Evolutionary conservation across 2,888 invertebrate genomes (phyloP), one percentile per base, ranked within the genome.

Genomic region (Phyto melanocephala): DNA sequence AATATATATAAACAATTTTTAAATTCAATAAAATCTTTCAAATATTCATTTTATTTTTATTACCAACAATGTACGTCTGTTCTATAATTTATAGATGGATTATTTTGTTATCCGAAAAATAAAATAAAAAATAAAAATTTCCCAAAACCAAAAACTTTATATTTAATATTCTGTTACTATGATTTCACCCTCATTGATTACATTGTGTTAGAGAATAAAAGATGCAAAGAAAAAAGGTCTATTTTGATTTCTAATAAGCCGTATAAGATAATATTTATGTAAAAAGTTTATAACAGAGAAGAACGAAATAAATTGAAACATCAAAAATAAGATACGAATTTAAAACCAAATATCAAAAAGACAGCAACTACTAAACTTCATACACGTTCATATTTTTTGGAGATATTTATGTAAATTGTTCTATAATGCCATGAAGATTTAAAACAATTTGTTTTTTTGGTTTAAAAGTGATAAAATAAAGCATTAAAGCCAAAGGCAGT

Each of bases 321-420:
- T 1, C 45, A 74, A 35, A 22, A 54, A 33, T 33, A 3, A 35
- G 24, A 47, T 11, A 40, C 8, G n/a, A 60, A 60, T 6, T 40
- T 37, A 22, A 60, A 60, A 2, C 35, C 37, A 37, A 20, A 20
- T 10, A 22, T 7, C n/a, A n/a, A n/a, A n/a, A n/a, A n/a, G n/a
- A n/a, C 8, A 60, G 35, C 58, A 17, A n/a, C 7, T 35, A 37
- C 8, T 60, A 20, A 4, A 67, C 15, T 65, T 3, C 56, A n/a
- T 17, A 15, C 17, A n/a, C n/a, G n/a, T n/a, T n/a, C n/a, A n/a
- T n/a, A n/a, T n/a, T n/a, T n/a, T n/a, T n/a, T n/a, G n/a, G 35
- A 70, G 10, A 62, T 71, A 68, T 81, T 78, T 74, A 78, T 77
- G 68, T 50, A 78, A 81, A 81, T 78, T 62, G 60, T 33, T 74